Base-by-base conservation (phyloP, 2,113 vertebrate species). In the Syngnathus typhle region DNA sequence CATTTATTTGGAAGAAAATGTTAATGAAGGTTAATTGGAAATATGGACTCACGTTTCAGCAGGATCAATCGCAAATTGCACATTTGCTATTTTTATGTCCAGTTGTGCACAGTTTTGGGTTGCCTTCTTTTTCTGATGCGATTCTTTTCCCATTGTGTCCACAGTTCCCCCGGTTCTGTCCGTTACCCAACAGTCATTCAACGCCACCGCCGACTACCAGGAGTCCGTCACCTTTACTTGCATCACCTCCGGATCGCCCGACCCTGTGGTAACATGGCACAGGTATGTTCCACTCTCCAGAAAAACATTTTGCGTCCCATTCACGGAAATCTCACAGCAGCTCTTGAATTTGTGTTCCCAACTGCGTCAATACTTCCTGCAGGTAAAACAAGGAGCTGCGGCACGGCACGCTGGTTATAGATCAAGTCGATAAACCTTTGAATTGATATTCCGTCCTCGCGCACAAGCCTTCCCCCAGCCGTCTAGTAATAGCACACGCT, bases 171-270 rank as follows among this genome's bases (percentile, higher is more conserved):
- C 97, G 4, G 86, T 89, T 65, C 86, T 99, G 80, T 85, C 86
- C 5, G 88, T 95, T 74, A 90, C 89, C 19, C 94, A 97, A 85
- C 95, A 91, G 84, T 91, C 91, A 60, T 97, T 96, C 80, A 99
- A 99, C 19, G 96, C 97, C 65, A 99, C 96, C 3, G 97, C 96
- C 0, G 95, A 98, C 84, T 91, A 95, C 74, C 94, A 94, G 79
- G 97, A 98, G 70, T 91, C 93, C 0, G 71, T 95, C 85, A 93
- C 93, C 6, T 90, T 99, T 13, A 93, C 90, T 6, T 98, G 97
- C 87, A 90, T 92, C 74, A 95, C 96, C 4, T 87, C 88, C 1
- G 97, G 96, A 43, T 98, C 93, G 0, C 97, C 97, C 12, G 92
- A 94, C 70, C 95, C 97, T 4, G 77, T 92, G 68, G 92, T 98